These are phyloP conservation scores for Liodrosophila aerea DNA, from an alignment of 2,888 invertebrate genomes.

Conservation along the genomic window DNA sequence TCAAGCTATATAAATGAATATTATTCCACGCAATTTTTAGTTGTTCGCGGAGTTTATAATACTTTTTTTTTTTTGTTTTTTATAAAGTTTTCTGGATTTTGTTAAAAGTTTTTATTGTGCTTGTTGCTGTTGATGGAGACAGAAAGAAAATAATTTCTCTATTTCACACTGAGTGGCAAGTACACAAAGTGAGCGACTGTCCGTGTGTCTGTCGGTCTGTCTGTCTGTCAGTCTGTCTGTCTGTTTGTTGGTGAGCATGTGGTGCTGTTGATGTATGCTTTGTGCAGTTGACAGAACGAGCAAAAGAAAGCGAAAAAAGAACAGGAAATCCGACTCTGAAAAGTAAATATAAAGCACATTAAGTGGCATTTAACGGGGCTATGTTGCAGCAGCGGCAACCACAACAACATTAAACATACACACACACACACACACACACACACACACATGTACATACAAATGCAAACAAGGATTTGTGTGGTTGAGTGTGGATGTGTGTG, in stretches of 20 bases:
- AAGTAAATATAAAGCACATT: conserved; percentile 71
- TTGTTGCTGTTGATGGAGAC: conserved; percentile 23
- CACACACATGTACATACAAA: too few species aligned
- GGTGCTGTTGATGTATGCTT: conserved; percentile 25
- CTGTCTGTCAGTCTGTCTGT: background rate
- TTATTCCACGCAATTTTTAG: background rate
- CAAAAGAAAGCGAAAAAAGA: background rate
- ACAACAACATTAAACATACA: conserved; percentile 17
- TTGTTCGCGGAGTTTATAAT: conserved; percentile 1
- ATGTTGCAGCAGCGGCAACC: conserved; percentile 43
- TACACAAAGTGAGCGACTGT: conserved; percentile 32
- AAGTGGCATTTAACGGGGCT: conserved; percentile 70
- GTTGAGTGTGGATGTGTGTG: conserved; percentile 49
- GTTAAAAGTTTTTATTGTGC: background rate
- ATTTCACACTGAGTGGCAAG: conserved; percentile 52
- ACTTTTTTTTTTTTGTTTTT: background rate
- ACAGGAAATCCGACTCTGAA: conserved; percentile 26
- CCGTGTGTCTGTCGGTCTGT: conserved; percentile 2
- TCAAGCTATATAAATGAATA: background rate
- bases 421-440: conserved; percentile 1
- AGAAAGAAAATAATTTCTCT: conserved; percentile 37
- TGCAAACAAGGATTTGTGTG: conserved; percentile 23
- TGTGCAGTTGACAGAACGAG: conserved; percentile 53
- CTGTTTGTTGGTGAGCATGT: conserved; percentile 2
- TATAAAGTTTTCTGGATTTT: background rate